Conservation (phyloP, 1,140 invertebrate genomes). For the Macrostomum lignano region DNA sequence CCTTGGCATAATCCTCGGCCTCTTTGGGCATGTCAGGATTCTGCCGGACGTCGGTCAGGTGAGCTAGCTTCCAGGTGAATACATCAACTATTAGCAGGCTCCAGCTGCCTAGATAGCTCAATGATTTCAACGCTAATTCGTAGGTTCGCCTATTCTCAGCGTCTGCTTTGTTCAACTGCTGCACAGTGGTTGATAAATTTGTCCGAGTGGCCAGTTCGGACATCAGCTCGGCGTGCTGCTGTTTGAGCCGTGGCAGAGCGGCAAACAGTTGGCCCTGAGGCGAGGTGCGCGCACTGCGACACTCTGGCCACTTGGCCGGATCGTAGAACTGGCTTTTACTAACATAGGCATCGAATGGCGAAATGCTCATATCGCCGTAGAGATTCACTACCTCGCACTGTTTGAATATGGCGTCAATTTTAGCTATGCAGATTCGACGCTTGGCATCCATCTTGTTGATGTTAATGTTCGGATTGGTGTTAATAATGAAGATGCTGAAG, state of each 20-base stretch:
- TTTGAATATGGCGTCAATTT: slow-evolving; percentile 62
- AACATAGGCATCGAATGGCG: slow-evolving; percentile 88
- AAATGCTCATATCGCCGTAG: slow-evolving; percentile 98
- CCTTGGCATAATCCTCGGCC: slow-evolving; percentile 93
- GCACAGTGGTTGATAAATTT: slow-evolving; percentile 3
- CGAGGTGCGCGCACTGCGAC: slow-evolving; percentile 36
- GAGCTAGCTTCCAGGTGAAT: slow-evolving; percentile 86
- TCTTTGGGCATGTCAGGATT: slow-evolving; percentile 76
- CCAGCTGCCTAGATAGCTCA: slow-evolving; percentile 80
- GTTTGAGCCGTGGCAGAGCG: slow-evolving; percentile 26
- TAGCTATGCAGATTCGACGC: too few relatives aligned
- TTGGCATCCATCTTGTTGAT: too few relatives aligned
- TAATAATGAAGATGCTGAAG: too few relatives aligned
- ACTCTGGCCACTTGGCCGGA: slow-evolving; percentile 58
- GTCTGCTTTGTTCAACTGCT: slow-evolving; percentile 36
- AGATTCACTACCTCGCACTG: slow-evolving; percentile 62
- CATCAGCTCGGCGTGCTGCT: background rate
- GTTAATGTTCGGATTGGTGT: too few relatives aligned
- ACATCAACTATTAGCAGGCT: slow-evolving; percentile 47
- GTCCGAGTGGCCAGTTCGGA: background rate
- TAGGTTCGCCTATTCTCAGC: slow-evolving; percentile 65
- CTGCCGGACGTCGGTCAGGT: slow-evolving; percentile 83
- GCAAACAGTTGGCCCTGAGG: slow-evolving; percentile 25
- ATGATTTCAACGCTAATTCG: slow-evolving; percentile 58
- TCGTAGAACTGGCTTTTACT: slow-evolving; percentile 74